These are phyloP conservation scores for Myotis pilosus DNA, from an alignment of 2,797 vertebrate species.

Conservation along the genomic window DNA sequence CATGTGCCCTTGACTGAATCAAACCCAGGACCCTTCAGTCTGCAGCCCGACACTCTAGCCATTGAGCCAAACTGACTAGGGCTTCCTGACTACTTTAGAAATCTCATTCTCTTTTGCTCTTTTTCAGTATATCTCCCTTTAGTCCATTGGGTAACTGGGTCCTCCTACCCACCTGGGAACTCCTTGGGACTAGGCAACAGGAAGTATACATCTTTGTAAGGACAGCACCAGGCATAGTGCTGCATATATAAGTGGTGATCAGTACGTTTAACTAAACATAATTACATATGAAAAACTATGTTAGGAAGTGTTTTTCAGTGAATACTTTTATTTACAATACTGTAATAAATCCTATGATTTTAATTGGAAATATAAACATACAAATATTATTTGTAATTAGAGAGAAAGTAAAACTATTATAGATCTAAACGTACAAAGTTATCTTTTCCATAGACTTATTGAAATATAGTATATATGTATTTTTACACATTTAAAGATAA, in stretches of 20 bases:
- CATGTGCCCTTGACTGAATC: too few relatives aligned
- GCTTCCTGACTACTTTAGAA: neutral
- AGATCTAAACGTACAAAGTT: neutral
- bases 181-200: too few relatives aligned
- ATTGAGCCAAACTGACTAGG: too few relatives aligned
- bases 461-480: neutral
- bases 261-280: neutral
- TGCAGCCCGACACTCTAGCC: too few relatives aligned
- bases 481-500: conserved; percentile 14
- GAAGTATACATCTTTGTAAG: neutral
- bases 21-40: too few relatives aligned
- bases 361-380: neutral
- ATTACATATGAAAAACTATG: neutral
- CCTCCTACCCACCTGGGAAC: neutral
- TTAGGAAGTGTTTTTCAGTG: neutral
- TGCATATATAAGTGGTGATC: neutral
- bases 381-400: neutral
- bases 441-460: neutral
- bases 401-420: neutral
- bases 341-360: neutral
- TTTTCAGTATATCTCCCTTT: neutral
- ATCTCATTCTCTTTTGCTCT: neutral
- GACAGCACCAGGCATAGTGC: neutral
- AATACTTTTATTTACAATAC: neutral
- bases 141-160: neutral